phyloP scores from a whole-genome alignment of 2,113 vertebrate genomes.

The Cavia porcellus region DNA sequence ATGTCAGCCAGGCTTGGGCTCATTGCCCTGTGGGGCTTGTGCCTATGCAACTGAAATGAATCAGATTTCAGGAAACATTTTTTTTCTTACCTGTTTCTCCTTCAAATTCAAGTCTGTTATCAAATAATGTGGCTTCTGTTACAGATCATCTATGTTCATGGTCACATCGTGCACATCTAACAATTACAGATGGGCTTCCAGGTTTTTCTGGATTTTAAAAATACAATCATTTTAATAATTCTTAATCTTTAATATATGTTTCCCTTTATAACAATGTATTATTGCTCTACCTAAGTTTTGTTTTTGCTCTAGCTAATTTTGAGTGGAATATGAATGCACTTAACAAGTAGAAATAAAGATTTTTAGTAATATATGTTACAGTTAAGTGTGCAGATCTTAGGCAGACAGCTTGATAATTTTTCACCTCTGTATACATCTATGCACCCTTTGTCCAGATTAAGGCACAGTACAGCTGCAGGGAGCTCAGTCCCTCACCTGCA shows the following conservation, averaged over 20 bases:
- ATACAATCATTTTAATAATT: not conserved
- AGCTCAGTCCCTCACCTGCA: too few species aligned
- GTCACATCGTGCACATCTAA: not conserved
- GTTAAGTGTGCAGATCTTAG: not conserved
- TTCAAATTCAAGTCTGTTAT: constrained; percentile 1
- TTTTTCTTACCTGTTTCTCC: not conserved
- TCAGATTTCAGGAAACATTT: not conserved
- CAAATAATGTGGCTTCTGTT: not conserved
- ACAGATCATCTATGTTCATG: constrained; percentile 2
- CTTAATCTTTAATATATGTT: not conserved
- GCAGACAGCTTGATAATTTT: too few species aligned
- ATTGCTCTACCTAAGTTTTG: not conserved
- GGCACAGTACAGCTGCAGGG: too few species aligned
- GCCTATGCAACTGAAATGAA: not conserved
- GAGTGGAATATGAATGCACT: not conserved
- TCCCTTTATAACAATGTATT: not conserved
- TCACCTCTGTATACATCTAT: too few species aligned
- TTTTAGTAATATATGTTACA: not conserved
- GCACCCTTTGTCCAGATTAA: too few species aligned
- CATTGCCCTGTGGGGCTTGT: not conserved
- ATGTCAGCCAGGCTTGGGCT: not conserved
- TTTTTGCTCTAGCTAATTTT: not conserved
- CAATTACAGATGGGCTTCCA: not conserved
- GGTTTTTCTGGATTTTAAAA: not conserved
- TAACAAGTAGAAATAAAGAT: not conserved